Conservation (phyloP, 2,113 vertebrate genomes). For the Laticauda colubrina region DNA sequence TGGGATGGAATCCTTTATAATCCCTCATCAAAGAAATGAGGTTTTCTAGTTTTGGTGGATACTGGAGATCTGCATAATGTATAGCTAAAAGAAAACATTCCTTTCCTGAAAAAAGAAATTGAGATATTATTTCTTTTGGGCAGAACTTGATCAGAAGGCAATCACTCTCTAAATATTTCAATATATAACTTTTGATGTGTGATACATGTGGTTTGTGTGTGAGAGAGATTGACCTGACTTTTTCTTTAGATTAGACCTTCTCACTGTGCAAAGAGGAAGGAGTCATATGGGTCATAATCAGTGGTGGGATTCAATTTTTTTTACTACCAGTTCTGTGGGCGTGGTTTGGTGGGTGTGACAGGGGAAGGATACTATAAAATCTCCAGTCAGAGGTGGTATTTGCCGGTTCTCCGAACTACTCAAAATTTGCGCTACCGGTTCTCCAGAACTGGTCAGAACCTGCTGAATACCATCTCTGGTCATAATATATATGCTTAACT, state of each 20-base stretch:
- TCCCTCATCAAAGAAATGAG: not conserved
- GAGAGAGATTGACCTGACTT: not conserved
- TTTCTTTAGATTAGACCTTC: not conserved
- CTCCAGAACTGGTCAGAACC: too few species aligned
- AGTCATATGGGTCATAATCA: not conserved
- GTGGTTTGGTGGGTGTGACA: too few species aligned
- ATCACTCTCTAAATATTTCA: not conserved
- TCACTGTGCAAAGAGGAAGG: not conserved
- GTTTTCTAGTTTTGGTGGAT: not conserved
- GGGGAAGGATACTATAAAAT: too few species aligned
- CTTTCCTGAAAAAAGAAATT: not conserved
- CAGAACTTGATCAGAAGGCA: not conserved
- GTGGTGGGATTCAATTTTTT: too few species aligned
- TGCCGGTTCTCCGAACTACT: too few species aligned
- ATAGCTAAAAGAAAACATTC: not conserved
- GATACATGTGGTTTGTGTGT: not conserved
- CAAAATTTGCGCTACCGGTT: too few species aligned
- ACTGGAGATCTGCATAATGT: too few species aligned
- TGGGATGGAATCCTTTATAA: not conserved
- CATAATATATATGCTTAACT: not conserved
- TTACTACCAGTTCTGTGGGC: too few species aligned
- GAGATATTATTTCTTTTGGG: not conserved
- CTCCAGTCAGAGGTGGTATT: too few species aligned
- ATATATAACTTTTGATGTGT: not conserved
- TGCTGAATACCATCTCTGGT: too few species aligned